Conservation (phyloP, 2,797 vertebrate genomes). For the Novumbra hubbsi region DNA sequence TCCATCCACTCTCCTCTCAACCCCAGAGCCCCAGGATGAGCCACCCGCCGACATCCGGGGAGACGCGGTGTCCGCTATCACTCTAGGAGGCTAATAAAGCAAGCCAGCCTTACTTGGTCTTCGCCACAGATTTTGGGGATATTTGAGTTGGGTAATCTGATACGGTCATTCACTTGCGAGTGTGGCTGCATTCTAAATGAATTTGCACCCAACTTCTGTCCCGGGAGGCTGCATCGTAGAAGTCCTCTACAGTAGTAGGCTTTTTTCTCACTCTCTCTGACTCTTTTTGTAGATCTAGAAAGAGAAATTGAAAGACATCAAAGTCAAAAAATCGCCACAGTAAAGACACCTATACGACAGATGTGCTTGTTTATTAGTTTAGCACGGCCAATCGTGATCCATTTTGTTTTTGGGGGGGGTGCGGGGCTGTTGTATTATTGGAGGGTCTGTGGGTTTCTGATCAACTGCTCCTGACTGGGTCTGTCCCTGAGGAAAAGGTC, state of each 20-base stretch:
- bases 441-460: slow-evolving; percentile 14
- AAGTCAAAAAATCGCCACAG: neutral
- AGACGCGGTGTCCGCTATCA: slow-evolving; percentile 65
- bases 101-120: slow-evolving; percentile 57
- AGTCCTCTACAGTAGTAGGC: slow-evolving; percentile 9
- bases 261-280: neutral
- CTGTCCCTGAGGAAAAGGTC: slow-evolving; percentile 50
- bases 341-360: neutral
- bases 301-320: neutral
- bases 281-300: neutral
- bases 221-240: slow-evolving; percentile 25
- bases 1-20: too few species aligned
- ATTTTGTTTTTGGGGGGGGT: neutral
- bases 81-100: slow-evolving; percentile 64
- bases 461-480: slow-evolving; percentile 17
- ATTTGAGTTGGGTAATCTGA: slow-evolving; percentile 66
- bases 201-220: slow-evolving; percentile 44
- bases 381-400: neutral
- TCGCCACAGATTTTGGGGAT: slow-evolving; percentile 58
- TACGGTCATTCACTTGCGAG: slow-evolving; percentile 63
- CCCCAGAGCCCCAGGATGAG: neutral
- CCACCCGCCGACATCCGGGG: slow-evolving; percentile 3
- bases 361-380: neutral
- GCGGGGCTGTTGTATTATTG: slow-evolving; percentile 1
- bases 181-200: slow-evolving; percentile 62